Evolutionary conservation across 2,888 invertebrate species (phyloP), one percentile per base, ranked within the genome.

Genomic region (Drosophila phalerata): DNA sequence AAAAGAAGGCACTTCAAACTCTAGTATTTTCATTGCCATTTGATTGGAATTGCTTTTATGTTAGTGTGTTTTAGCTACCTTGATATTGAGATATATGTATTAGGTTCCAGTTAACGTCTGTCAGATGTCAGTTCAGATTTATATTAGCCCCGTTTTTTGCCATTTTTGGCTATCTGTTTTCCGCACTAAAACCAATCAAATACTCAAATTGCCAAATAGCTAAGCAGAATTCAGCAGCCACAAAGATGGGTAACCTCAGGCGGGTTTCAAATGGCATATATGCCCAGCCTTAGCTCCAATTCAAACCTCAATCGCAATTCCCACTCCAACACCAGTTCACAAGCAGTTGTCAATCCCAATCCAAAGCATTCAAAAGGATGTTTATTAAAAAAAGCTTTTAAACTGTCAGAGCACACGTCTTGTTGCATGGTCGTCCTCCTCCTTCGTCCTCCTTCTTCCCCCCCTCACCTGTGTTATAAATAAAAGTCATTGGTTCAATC

Each of bases 351-450:
- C 48, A 38, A 43, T 51, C n/a, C 28, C 47, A 53, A 25, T 55
- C 56, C 38, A 47, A 34, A 52, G 53, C 61, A 52, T 49, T 52
- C 47, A 62, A 42, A 42, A 51, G 74, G 69, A 74, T 69, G 80
- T 80, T 68, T 88, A 87, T 85, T 82, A 82, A 89, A 85, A 85
- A 89, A 85, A 85, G 88, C 85, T 85, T 89, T 85, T 89, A 89
- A 85, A 89, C 85, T 85, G 85, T 85, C 85, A 85, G 64, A 69
- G 69, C 68, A 69, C 69, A 77, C 67, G 49, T 57, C 57, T 73
- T 52, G 53, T 43, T 55, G 53, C 51, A 63, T 34, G 52, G 52
- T 51, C 19, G 10, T 37, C 34, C 8, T 30, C 8, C 10, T 1
- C 9, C 37, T 10, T 4, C 15, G 6, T 11, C 5, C 25, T 25